Evolutionary conservation across 2,888 invertebrate genomes (phyloP).

Genomic region (Pandemis cinnamomeana): DNA sequence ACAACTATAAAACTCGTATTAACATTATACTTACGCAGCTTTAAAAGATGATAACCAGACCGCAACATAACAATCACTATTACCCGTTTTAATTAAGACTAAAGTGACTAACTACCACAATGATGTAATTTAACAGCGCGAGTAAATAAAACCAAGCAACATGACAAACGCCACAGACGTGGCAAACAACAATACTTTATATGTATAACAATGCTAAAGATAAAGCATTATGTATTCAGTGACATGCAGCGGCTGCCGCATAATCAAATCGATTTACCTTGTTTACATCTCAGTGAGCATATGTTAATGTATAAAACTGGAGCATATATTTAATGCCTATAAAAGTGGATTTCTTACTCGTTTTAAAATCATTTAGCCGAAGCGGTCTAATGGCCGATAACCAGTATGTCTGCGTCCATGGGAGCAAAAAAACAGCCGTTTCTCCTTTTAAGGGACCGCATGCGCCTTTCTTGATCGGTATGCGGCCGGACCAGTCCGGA

Average conservation of each 20-base stretch:
- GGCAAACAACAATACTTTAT: slow-evolving; percentile 4
- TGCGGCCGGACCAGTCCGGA: slow-evolving; percentile 70
- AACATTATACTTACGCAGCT: not conserved
- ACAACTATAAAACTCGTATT: not conserved
- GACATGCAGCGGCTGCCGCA: slow-evolving; percentile 1
- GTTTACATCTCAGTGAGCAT: not conserved
- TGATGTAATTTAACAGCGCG: not conserved
- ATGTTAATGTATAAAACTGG: slow-evolving; percentile 18
- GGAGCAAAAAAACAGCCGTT: slow-evolving; percentile 69
- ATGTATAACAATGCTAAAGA: not conserved
- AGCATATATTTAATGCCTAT: slow-evolving; percentile 21
- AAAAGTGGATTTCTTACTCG: slow-evolving; percentile 21
- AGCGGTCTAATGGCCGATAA: slow-evolving; percentile 59
- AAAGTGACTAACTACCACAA: slow-evolving; percentile 15
- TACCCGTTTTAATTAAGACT: slow-evolving; percentile 5
- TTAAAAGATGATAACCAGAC: not conserved
- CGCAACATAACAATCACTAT: slow-evolving; percentile 5
- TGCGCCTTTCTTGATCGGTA: slow-evolving; percentile 78
- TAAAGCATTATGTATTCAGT: not conserved
- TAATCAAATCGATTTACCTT: slow-evolving; percentile 4
- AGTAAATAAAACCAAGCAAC: not conserved
- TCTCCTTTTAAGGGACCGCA: slow-evolving; percentile 75
- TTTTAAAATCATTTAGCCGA: slow-evolving; percentile 34
- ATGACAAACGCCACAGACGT: slow-evolving; percentile 2
- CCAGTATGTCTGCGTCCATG: slow-evolving; percentile 52